Evolutionary conservation across 2,888 invertebrate species (phyloP).

Genomic region (Limnephilus rhombicus): DNA sequence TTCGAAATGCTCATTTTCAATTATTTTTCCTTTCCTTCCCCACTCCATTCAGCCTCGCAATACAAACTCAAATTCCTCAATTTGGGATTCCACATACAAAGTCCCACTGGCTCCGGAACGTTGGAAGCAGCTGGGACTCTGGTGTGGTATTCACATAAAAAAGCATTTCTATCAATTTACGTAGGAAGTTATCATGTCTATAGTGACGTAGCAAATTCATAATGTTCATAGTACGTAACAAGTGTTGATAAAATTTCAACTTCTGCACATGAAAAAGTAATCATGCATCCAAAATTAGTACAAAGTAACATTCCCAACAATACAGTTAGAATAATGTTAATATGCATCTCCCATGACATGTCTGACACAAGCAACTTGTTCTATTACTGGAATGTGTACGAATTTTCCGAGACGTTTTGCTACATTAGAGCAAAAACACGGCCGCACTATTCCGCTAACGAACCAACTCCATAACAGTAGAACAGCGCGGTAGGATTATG

Average conservation of each 20-base stretch:
- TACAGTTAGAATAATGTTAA: neutral
- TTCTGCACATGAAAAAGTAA: neutral
- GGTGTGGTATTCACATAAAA: no score
- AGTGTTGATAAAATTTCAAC: neutral
- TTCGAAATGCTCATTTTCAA: no score
- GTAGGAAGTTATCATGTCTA: no score
- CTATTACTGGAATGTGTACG: neutral
- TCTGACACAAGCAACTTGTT: neutral
- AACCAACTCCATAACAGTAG: slow-evolving; percentile 31
- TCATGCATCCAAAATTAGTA: neutral
- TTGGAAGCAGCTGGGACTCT: no score
- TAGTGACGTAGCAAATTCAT: no score
- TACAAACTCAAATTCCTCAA: no score
- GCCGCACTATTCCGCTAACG: slow-evolving; percentile 44
- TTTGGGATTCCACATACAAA: no score
- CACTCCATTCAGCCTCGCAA: no score
- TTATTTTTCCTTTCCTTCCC: no score
- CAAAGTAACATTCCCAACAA: neutral
- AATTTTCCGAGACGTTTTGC: slow-evolving; percentile 14
- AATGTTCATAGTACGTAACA: neutral
- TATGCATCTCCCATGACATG: neutral
- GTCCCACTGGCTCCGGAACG: no score
- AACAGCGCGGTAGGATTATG: slow-evolving; percentile 23
- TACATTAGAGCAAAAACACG: slow-evolving; percentile 38
- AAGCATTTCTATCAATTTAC: no score